Evolutionary conservation across 2,113 vertebrate species (phyloP).

Genomic region (Oncorhynchus tshawytscha): DNA sequence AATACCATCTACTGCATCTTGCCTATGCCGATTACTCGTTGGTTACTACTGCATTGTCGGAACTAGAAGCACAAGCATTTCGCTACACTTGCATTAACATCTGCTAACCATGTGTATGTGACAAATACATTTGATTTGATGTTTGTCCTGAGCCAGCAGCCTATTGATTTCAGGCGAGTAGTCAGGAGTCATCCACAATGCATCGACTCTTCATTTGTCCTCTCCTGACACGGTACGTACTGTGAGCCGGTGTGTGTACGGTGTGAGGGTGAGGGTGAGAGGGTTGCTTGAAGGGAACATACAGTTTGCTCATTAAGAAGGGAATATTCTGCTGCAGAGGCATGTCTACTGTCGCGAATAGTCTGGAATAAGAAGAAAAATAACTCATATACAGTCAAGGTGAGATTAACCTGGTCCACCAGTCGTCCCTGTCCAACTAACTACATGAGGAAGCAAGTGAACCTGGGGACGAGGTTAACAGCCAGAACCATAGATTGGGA

Average conservation of each 20-base stretch:
- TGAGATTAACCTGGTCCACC: too few species aligned
- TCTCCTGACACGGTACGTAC: neutral
- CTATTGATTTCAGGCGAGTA: conserved; percentile 2
- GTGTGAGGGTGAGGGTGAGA: neutral
- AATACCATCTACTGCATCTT: too few species aligned
- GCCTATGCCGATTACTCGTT: too few species aligned
- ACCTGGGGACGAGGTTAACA: too few species aligned
- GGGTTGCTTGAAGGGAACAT: neutral
- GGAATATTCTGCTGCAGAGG: conserved; percentile 24
- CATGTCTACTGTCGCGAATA: neutral
- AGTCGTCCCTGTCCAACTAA: too few species aligned
- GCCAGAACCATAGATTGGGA: too few species aligned
- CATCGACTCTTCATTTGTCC: conserved; percentile 19
- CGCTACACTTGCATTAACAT: too few species aligned
- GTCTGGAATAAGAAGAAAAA: conserved; percentile 2
- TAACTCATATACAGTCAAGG: conserved; percentile 6
- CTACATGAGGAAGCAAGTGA: too few species aligned
- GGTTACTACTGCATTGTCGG: too few species aligned
- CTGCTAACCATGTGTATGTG: too few species aligned
- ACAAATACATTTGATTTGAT: neutral
- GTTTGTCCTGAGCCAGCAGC: conserved; percentile 18
- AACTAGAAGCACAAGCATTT: too few species aligned
- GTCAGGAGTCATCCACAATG: conserved; percentile 28
- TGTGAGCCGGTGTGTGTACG: too few species aligned
- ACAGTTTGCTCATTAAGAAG: conserved; percentile 34